phyloP scores from a whole-genome alignment of 2,888 invertebrate species.

The Camponotus fellah region DNA sequence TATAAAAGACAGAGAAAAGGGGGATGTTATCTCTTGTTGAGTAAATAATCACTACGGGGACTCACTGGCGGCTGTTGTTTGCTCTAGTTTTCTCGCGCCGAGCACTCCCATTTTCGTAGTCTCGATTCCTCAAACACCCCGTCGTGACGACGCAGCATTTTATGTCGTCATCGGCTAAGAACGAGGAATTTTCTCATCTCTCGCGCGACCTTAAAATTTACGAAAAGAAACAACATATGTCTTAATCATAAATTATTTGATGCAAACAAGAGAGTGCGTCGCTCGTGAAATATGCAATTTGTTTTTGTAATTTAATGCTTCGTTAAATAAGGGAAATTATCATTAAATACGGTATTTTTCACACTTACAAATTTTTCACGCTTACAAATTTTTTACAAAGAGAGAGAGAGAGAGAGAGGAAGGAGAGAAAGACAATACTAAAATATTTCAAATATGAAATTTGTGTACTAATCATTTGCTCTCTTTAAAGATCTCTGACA shows the following conservation, averaged over 20 bases:
- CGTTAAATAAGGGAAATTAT: not conserved
- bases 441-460: too few species aligned
- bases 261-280: not conserved
- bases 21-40: slow-evolving; percentile 81
- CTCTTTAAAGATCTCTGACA: not conserved
- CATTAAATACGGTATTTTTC: not conserved
- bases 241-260: slow-evolving; percentile 2
- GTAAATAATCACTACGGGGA: slow-evolving; percentile 80
- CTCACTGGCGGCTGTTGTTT: slow-evolving; percentile 81
- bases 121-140: slow-evolving; percentile 58
- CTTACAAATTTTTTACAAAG: too few species aligned
- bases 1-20: slow-evolving; percentile 70
- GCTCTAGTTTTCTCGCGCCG: slow-evolving; percentile 83
- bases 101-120: slow-evolving; percentile 77
- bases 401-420: not conserved
- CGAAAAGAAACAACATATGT: not conserved
- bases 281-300: not conserved
- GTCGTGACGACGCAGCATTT: slow-evolving; percentile 38
- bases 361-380: not conserved
- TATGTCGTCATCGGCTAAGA: slow-evolving; percentile 24
- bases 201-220: not conserved
- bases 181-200: not conserved
- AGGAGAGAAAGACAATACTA: too few species aligned
- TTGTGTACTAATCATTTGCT: too few species aligned
- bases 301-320: not conserved